Conservation (phyloP, 53 echinoderm and acorn worm genomes). For the Echinarachnius parma region DNA sequence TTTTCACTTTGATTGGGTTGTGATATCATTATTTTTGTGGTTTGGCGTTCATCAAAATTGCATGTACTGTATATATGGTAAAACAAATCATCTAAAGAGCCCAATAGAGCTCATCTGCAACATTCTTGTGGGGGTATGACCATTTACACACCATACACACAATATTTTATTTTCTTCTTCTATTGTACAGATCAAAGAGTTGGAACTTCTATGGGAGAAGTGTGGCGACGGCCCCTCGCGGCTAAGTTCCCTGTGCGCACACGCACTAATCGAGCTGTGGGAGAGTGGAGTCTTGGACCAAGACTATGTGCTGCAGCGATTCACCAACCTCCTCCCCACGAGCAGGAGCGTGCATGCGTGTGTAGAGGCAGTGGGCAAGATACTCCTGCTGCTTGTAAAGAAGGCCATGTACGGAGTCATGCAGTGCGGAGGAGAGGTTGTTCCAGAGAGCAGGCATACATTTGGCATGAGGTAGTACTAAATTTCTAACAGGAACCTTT, state of each 20-base stretch:
- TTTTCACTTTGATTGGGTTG: too few species aligned
- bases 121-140: neutral
- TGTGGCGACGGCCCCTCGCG: slow-evolving; percentile 3
- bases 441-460: slow-evolving; percentile 3
- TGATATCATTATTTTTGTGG: neutral
- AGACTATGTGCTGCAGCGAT: slow-evolving; percentile 13
- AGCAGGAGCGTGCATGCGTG: neutral
- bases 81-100: neutral
- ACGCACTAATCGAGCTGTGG: slow-evolving; percentile 28
- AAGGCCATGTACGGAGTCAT: slow-evolving; percentile 13
- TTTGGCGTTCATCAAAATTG: neutral
- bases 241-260: slow-evolving; percentile 25
- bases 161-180: neutral
- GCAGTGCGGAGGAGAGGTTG: slow-evolving; percentile 4
- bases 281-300: slow-evolving; percentile 11
- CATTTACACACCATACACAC: neutral
- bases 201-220: slow-evolving; percentile 28
- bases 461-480: slow-evolving; percentile 32
- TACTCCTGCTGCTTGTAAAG: slow-evolving; percentile 36
- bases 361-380: slow-evolving; percentile 25
- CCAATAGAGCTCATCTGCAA: neutral
- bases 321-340: slow-evolving; percentile 30
- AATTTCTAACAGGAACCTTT: too few species aligned
- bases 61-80: neutral
- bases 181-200: slow-evolving; percentile 4